Percentiles rank a stretch among this genome's conserved stretches.
These are phyloP conservation scores for Theristicus caerulescens DNA, from an alignment of 2,113 vertebrate genomes.

Conservation along the genomic window DNA sequence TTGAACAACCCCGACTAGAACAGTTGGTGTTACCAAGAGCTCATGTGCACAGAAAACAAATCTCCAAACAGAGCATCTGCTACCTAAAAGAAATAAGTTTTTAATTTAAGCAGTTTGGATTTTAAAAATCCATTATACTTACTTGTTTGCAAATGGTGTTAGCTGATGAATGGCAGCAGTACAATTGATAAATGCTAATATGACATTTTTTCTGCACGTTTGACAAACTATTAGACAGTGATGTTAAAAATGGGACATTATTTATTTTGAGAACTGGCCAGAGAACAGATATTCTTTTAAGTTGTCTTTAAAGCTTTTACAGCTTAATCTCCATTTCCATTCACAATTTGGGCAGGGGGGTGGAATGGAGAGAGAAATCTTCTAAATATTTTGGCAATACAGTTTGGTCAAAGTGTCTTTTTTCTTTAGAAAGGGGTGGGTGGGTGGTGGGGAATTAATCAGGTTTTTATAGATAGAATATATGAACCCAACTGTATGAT, in stretches of 20 bases:
- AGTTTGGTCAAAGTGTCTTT: not conserved
- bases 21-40: not conserved
- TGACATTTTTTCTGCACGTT: not conserved
- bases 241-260: not conserved
- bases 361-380: not conserved
- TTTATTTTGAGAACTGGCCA: not conserved
- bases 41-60: not conserved
- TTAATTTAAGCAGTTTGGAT: not conserved
- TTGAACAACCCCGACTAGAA: not conserved
- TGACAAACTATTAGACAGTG: not conserved
- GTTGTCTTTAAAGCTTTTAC: not conserved
- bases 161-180: not conserved
- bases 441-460: rapidly evolving
- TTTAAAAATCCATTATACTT: not conserved
- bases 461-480: not conserved
- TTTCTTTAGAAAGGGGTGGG: not conserved
- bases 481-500: not conserved
- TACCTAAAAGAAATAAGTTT: not conserved
- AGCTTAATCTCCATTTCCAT: not conserved
- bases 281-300: not conserved
- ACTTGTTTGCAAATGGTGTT: not conserved
- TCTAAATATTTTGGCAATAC: not conserved
- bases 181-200: not conserved
- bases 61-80: not conserved
- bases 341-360: not conserved